These are phyloP conservation scores for Takifugu flavidus DNA, from an alignment of 2,113 vertebrate species.

Conservation along the genomic window DNA sequence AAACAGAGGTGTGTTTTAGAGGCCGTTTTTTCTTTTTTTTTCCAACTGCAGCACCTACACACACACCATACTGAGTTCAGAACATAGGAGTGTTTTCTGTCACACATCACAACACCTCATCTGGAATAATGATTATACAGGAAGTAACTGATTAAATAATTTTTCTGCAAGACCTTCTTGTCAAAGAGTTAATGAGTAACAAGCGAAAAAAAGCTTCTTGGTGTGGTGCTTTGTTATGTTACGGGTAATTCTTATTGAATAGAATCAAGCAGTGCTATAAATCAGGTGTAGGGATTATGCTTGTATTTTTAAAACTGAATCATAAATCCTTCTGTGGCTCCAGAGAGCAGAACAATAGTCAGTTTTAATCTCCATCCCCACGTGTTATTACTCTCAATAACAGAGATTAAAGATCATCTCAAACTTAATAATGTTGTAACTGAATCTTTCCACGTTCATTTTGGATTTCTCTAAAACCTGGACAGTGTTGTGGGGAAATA, in stretches of 20 bases:
- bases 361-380: too few species aligned
- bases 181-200: not conserved
- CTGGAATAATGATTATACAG: slow-evolving; percentile 7
- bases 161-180: not conserved
- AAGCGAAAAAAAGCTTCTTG: not conserved
- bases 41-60: slow-evolving; percentile 4
- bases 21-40: too few species aligned
- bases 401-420: too few species aligned
- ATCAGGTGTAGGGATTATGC: not conserved
- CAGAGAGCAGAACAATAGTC: too few species aligned
- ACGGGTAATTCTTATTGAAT: not conserved
- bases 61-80: not conserved
- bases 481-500: not conserved
- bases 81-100: slow-evolving; percentile 3
- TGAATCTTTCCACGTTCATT: too few species aligned
- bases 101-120: slow-evolving; percentile 4
- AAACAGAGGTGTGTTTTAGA: slow-evolving; percentile 22
- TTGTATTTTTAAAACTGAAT: not conserved
- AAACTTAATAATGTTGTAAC: too few species aligned
- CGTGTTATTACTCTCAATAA: too few species aligned
- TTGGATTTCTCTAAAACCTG: too few species aligned
- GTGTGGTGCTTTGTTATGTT: not conserved
- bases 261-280: not conserved
- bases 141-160: not conserved
- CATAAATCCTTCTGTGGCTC: too few species aligned